phyloP scores from a whole-genome alignment of 2,797 vertebrate genomes.

The Columba guinea region DNA sequence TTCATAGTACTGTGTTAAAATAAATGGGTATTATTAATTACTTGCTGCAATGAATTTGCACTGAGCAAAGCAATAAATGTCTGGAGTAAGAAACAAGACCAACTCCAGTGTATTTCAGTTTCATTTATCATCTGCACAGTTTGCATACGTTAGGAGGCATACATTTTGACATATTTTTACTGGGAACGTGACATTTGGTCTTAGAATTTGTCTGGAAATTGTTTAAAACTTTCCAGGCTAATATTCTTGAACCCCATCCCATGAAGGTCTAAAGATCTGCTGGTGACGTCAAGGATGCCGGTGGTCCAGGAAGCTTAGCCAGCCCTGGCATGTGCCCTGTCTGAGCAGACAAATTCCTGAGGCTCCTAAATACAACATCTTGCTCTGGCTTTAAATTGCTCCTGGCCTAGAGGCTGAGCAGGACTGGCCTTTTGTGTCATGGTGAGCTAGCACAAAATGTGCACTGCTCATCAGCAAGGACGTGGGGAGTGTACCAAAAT shows the following conservation, averaged over 20 bases:
- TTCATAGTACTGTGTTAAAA: neutral
- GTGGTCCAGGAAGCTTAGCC: neutral
- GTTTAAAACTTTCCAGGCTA: neutral
- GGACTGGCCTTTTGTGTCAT: rapidly evolving
- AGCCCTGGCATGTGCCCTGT: neutral
- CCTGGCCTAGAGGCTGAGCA: neutral
- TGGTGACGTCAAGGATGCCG: rapidly evolving
- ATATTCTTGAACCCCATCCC: neutral
- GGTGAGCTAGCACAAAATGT: neutral
- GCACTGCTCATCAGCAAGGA: rapidly evolving
- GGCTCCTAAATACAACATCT: neutral
- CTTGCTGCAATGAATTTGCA: neutral
- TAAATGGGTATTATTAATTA: neutral
- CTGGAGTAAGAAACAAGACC: neutral
- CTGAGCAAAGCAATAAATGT: neutral
- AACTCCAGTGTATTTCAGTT: neutral
- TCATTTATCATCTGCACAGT: neutral
- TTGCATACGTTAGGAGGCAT: neutral
- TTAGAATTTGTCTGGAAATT: neutral
- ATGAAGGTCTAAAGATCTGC: neutral
- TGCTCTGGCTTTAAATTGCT: neutral
- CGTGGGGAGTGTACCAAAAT: neutral
- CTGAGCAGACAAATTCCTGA: neutral
- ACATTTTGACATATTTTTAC: neutral
- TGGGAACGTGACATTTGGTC: neutral